Evolutionary conservation across 2,797 vertebrate species (phyloP).

Genomic region (Silurus lanzhouensis): DNA sequence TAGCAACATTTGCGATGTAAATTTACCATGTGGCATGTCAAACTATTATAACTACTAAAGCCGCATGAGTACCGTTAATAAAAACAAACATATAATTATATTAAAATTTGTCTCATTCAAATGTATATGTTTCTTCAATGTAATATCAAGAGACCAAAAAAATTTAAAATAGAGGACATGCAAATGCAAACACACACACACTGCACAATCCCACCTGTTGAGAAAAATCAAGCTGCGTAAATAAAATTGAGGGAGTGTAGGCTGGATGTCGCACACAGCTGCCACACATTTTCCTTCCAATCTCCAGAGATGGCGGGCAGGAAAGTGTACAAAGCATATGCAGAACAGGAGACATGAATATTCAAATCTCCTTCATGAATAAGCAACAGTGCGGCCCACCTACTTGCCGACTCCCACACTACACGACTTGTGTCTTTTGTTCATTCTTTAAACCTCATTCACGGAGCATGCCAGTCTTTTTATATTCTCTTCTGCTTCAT

Average conservation of each 20-base stretch:
- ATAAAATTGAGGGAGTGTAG: constrained; percentile 57
- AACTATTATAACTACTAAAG: not conserved
- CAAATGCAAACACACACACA: constrained; percentile 21
- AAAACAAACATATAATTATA: not conserved
- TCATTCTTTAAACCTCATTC: constrained; percentile 23
- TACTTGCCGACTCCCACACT: constrained; percentile 46
- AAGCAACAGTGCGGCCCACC: constrained; percentile 36
- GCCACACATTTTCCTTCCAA: constrained; percentile 28
- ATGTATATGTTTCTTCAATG: not conserved
- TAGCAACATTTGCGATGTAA: not conserved
- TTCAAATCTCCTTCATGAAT: constrained; percentile 64
- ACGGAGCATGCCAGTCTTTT: constrained; percentile 29
- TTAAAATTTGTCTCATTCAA: not conserved
- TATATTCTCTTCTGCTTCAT: constrained; percentile 27
- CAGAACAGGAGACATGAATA: constrained; percentile 64
- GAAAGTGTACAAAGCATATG: constrained; percentile 56
- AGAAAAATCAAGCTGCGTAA: constrained; percentile 33
- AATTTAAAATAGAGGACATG: not conserved
- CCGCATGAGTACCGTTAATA: not conserved
- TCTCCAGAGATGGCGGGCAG: constrained; percentile 56
- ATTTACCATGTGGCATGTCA: not conserved
- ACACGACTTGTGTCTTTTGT: constrained; percentile 30
- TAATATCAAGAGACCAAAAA: not conserved
- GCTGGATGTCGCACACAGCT: constrained; percentile 37
- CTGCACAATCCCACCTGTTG: constrained; percentile 53